phyloP scores from a whole-genome alignment of 2,888 invertebrate species.

The Callimorpha dominula region DNA sequence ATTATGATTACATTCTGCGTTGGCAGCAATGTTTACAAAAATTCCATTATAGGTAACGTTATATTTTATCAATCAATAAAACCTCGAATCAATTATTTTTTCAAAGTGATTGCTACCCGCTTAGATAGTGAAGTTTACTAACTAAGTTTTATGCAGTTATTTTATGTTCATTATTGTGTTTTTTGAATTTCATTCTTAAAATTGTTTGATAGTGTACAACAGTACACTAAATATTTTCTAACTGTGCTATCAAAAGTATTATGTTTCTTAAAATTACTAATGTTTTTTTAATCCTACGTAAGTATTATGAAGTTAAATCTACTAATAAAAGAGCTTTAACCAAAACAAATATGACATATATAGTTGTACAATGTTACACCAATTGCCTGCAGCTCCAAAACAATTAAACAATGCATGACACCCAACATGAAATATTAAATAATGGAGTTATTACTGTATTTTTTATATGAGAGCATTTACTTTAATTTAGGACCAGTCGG shows the following conservation, averaged over 20 bases:
- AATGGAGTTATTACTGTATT: too few species aligned
- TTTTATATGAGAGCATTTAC: too few species aligned
- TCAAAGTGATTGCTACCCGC: neutral
- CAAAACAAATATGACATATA: too few species aligned
- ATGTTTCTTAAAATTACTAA: neutral
- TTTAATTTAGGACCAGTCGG: too few species aligned
- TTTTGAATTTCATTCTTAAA: neutral
- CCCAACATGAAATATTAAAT: too few species aligned
- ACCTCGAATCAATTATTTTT: neutral
- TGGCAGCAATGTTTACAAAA: neutral
- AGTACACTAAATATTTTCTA: neutral
- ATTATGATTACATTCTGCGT: neutral
- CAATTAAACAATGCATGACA: too few species aligned
- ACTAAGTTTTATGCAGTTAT: neutral
- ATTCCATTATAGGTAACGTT: neutral
- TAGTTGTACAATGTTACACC: too few species aligned
- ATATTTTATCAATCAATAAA: neutral
- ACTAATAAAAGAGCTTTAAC: neutral
- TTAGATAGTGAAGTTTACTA: neutral
- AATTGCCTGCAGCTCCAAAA: too few species aligned
- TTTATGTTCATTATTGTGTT: neutral
- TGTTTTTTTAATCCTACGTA: slow-evolving; percentile 2
- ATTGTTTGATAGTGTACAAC: too few species aligned
- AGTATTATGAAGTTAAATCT: neutral
- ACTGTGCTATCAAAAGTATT: neutral